These are phyloP conservation scores for Eupeodes corollae DNA, from an alignment of 1,140 invertebrate genomes.

Conservation along the genomic window DNA sequence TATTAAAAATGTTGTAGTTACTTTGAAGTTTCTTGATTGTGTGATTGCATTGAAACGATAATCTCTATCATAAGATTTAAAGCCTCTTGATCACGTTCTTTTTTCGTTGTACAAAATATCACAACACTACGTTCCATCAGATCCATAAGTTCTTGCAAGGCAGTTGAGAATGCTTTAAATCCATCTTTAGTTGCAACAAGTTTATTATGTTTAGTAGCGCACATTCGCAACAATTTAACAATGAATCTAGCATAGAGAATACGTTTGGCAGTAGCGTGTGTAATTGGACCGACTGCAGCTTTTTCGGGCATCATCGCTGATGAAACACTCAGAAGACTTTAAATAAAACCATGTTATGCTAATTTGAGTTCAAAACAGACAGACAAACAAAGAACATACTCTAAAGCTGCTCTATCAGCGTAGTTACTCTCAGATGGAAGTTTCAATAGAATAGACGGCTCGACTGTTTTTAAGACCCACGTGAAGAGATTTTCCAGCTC, in stretches of 20 bases:
- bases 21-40: constrained; percentile 30
- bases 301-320: constrained; percentile 25
- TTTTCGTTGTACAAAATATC: constrained; percentile 8
- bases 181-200: constrained; percentile 27
- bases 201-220: constrained; percentile 26
- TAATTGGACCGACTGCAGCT: constrained; percentile 1
- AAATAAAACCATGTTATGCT: background rate
- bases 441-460: constrained; percentile 55
- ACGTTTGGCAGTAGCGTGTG: constrained; percentile 22
- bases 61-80: constrained; percentile 31
- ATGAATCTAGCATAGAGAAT: constrained; percentile 27
- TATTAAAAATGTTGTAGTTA: constrained; percentile 5
- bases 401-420: constrained; percentile 38
- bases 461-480: constrained; percentile 67
- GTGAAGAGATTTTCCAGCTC: constrained; percentile 57
- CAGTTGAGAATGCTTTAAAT: constrained; percentile 16
- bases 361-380: background rate
- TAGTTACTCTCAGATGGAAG: constrained; percentile 32
- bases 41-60: constrained; percentile 24
- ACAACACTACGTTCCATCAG: constrained; percentile 15
- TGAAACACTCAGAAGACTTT: constrained; percentile 20
- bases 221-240: constrained; percentile 19
- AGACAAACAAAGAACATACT: constrained; percentile 23
- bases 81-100: constrained; percentile 27
- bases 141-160: constrained; percentile 20